Evolutionary conservation across 2,888 invertebrate genomes (phyloP).

Genomic region (Epirrhoe tristata): DNA sequence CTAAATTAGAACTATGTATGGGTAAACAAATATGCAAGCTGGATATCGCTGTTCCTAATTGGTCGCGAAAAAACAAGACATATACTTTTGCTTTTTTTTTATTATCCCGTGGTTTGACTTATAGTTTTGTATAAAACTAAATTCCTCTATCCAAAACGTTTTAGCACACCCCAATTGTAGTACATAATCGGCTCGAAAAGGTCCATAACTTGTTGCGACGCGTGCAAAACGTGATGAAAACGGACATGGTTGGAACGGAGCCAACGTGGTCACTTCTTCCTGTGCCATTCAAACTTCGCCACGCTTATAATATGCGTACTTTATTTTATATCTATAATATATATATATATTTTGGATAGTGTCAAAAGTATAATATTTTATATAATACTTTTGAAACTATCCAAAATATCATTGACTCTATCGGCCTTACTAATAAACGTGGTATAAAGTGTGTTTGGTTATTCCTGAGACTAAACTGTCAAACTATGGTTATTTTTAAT

Average conservation of each 20-base stretch:
- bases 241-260: conserved; percentile 60
- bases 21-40: too few relatives aligned
- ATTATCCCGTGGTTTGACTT: not conserved
- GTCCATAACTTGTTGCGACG: conserved; percentile 70
- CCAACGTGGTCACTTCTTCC: conserved; percentile 58
- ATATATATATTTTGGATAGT: too few relatives aligned
- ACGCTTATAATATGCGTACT: conserved; percentile 48
- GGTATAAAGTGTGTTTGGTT: too few relatives aligned
- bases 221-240: conserved; percentile 61
- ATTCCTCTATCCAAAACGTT: not conserved
- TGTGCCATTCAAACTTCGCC: conserved; percentile 53
- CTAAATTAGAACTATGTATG: too few relatives aligned
- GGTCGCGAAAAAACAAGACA: too few relatives aligned
- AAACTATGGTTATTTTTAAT: too few relatives aligned
- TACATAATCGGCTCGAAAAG: conserved; percentile 41
- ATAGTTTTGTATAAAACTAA: too few relatives aligned
- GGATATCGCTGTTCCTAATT: too few relatives aligned
- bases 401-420: too few relatives aligned
- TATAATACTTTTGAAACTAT: not conserved
- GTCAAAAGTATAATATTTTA: not conserved
- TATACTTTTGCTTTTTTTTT: too few relatives aligned
- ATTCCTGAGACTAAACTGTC: too few relatives aligned
- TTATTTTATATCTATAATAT: conserved; percentile 16
- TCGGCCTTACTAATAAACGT: too few relatives aligned
- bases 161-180: conserved; percentile 5